Conservation (phyloP, 1,140 invertebrate species). For the Saccostrea glomerata region DNA sequence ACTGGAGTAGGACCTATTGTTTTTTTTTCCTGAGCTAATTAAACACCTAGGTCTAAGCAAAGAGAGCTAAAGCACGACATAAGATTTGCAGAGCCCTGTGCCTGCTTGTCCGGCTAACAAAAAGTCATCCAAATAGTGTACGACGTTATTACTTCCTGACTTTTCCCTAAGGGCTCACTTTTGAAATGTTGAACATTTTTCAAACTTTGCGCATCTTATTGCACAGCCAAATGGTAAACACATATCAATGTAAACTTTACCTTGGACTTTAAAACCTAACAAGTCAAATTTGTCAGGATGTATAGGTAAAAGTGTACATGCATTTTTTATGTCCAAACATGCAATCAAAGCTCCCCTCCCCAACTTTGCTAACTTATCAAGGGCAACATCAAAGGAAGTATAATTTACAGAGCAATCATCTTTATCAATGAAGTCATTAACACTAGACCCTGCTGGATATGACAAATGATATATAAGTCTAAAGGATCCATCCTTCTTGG, state of each 20-base stretch:
- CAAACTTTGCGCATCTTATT: no score
- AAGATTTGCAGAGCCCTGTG: not conserved
- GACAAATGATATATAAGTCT: no score
- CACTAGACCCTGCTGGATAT: no score
- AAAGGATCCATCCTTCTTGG: no score
- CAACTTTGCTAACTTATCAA: not conserved
- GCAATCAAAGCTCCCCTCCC: not conserved
- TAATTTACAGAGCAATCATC: no score
- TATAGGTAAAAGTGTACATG: constrained; percentile 2
- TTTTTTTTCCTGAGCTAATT: constrained; percentile 1
- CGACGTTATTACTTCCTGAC: no score
- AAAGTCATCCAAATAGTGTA: no score
- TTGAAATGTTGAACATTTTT: no score
- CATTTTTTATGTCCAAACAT: not conserved
- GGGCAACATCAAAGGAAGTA: not conserved
- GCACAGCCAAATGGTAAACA: constrained; percentile 28
- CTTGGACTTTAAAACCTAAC: not conserved
- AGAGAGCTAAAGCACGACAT: no score
- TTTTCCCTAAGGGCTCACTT: no score
- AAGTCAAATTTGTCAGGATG: constrained; percentile 24
- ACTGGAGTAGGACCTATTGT: not conserved
- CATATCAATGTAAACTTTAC: not conserved
- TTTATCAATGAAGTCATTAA: no score
- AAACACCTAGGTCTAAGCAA: not conserved
- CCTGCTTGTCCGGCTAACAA: no score